These are phyloP conservation scores for Belgica antarctica DNA, from an alignment of 2,888 invertebrate species.

Conservation along the genomic window DNA sequence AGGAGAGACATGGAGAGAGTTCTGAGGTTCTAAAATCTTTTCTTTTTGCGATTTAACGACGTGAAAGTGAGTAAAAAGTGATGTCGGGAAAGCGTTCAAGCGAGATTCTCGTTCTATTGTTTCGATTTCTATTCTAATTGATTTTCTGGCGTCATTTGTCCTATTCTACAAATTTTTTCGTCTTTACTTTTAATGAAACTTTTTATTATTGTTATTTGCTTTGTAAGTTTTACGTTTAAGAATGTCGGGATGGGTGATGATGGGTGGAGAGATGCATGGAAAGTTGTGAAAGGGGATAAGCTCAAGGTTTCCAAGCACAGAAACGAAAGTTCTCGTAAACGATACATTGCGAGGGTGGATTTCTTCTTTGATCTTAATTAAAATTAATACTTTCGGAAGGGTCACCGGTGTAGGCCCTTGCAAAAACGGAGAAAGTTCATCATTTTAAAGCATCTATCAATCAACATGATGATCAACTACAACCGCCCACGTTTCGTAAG, in stretches of 20 bases:
- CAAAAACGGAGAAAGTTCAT: not conserved
- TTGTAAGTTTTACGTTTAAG: not conserved
- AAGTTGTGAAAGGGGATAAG: not conserved
- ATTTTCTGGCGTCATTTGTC: constrained; percentile 1
- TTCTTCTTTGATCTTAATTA: not conserved
- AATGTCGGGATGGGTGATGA: no score
- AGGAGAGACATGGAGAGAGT: constrained; percentile 1
- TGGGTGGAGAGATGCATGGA: constrained; percentile 1
- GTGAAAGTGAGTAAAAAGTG: constrained; percentile 15
- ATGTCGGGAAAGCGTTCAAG: constrained; percentile 6
- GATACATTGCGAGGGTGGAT: constrained; percentile 22
- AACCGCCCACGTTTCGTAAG: not conserved
- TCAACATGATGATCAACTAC: constrained; percentile 2
- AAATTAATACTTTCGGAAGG: not conserved
- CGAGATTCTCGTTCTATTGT: not conserved
- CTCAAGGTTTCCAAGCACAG: constrained; percentile 2
- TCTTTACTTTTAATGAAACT: not conserved
- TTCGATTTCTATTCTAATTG: not conserved
- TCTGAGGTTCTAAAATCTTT: not conserved
- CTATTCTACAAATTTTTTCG: not conserved
- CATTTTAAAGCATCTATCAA: constrained; percentile 15
- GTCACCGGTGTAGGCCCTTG: not conserved
- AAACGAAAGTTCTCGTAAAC: constrained; percentile 1
- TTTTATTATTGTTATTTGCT: constrained; percentile 10
- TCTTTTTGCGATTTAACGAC: constrained; percentile 1